Conservation (phyloP, 2,113 vertebrate genomes). For the Leuciscus idus region DNA sequence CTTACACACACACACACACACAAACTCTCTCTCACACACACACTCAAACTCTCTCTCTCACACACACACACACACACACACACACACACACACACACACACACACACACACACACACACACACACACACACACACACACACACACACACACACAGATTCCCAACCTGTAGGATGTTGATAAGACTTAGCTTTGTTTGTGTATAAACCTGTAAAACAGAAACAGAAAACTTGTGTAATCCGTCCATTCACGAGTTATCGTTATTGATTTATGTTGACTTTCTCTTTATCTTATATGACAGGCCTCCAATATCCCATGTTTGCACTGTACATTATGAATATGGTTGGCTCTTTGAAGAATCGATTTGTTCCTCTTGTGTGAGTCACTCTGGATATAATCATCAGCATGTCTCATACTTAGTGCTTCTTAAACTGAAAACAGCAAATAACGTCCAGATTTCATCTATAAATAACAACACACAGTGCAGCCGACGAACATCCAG, state of each 20-base stretch:
- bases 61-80: accelerated
- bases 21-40: too few species aligned
- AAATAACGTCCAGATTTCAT: not conserved
- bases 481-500: not conserved
- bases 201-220: not conserved
- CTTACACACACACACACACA: too few species aligned
- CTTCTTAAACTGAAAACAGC: not conserved
- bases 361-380: too few species aligned
- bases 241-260: not conserved
- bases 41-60: too few species aligned
- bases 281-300: too few species aligned
- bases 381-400: too few species aligned
- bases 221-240: not conserved
- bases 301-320: not conserved
- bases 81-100: too few species aligned
- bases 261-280: not conserved
- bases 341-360: too few species aligned
- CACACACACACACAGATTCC: not conserved
- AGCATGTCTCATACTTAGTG: not conserved
- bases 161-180: not conserved
- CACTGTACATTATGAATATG: too few species aligned
- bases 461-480: not conserved
- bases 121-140: too few species aligned
- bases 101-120: too few species aligned
- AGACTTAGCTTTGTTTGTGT: not conserved